Evolutionary conservation across 2,797 vertebrate genomes (phyloP), one percentile per base, ranked within the genome.

Genomic region (Tarsius wallacei): DNA sequence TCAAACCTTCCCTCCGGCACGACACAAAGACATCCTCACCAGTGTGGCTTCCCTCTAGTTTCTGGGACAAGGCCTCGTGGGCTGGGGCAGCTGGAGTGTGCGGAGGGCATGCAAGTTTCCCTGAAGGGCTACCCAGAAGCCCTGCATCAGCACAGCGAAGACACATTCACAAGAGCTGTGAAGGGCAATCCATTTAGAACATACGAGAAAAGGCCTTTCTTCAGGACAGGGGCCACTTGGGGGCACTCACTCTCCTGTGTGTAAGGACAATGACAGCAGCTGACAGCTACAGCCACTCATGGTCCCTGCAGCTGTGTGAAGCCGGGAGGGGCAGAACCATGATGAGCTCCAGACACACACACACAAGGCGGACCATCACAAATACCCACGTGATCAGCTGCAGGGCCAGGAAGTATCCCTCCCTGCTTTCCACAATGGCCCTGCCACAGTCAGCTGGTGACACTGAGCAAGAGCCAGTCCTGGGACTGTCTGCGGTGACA

Each of bases 41-140:
- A 2, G 19, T 17, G 13, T 15, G 57, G 53, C 53, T 26, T 42
- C 73, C 73, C 12, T 70, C 31, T 19, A 1, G 31, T 19, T 64
- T 47, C 86, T 26, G 51, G 19, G 36, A 47, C 11, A 33, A 10
- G 53, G 61, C 0, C 9, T 28, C 28, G 21, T 1, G 6, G 24
- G 47, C 22, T 8, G 14, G 57, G 36, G 14, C 3, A 2, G 16
- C 14, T 1, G 5, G 28, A 14, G 22, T 4, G 0, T 7, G 3
- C 2, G 4, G 55, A 10, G 13, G 33, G 21, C 3, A n/a, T 0
- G 0, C 22, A 3, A 22, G 57, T 33, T 26, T 61, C 28, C 28
- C 64, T 5, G 4, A 24, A 28, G 49, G n/a, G 7, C 7, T 22
- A 61, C 66, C 74, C 11, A 0, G 22, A n/a, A 16, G 10, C n/a